A percentile compares a stretch with the other conserved stretches of the same genome.
These are phyloP conservation scores for Charaxes varanes DNA, from an alignment of 1,140 invertebrate species.

Conservation along the genomic window DNA sequence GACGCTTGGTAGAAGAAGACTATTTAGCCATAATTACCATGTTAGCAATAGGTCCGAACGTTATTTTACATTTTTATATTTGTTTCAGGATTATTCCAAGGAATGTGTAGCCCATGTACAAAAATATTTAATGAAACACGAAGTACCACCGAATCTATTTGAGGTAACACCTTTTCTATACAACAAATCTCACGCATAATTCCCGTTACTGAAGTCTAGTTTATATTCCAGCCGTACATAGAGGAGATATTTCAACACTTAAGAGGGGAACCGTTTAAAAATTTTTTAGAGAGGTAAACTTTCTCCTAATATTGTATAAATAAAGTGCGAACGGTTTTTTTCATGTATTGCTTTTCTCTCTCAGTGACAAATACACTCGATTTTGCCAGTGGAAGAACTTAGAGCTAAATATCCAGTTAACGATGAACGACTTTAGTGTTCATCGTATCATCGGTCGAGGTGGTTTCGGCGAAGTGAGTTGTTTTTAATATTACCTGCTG, in stretches of 20 bases:
- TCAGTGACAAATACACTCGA: conserved; percentile 98
- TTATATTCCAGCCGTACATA: conserved; percentile 91
- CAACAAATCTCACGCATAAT: no score
- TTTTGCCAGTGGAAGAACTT: conserved; percentile 99
- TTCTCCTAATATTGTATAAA: no score
- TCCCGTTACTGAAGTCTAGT: conserved; percentile 1
- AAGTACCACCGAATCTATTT: conserved; percentile 97
- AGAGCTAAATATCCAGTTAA: conserved; percentile 99
- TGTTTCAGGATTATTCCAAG: conserved; percentile 95
- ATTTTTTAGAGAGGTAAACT: conserved; percentile 98
- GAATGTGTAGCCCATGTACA: conserved; percentile 97
- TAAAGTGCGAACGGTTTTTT: no score
- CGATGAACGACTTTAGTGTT: conserved; percentile 99
- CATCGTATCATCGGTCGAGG: conserved; percentile 99
- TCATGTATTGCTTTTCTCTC: conserved; percentile 61
- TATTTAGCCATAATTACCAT: not conserved
- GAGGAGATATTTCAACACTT: conserved; percentile 99
- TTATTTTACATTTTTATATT: conserved; percentile 27
- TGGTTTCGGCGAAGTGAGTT: conserved; percentile 92
- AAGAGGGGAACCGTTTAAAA: conserved; percentile 96
- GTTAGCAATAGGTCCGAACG: not conserved
- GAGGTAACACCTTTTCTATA: conserved; percentile 81
- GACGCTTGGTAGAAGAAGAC: no score
- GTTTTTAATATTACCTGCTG: not conserved
- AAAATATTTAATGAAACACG: conserved; percentile 97